These are phyloP conservation scores for Steatocranus sp. DNA, from an alignment of 2,797 vertebrate genomes.

Conservation along the genomic window DNA sequence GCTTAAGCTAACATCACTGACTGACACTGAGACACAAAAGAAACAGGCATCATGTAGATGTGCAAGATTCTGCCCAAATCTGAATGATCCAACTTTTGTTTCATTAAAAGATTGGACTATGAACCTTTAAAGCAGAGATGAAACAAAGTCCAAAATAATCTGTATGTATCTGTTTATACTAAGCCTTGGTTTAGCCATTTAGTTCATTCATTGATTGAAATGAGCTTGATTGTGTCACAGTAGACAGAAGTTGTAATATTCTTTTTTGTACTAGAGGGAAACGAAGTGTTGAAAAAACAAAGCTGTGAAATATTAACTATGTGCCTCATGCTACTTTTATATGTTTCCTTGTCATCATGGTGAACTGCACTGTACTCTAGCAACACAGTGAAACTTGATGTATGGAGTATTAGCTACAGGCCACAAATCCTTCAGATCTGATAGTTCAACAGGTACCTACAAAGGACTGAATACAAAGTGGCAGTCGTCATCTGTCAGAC, in stretches of 20 bases:
- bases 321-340: background rate
- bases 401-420: background rate
- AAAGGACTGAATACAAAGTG: background rate
- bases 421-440: background rate
- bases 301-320: background rate
- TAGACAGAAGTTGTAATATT: background rate
- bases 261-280: background rate
- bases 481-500: background rate
- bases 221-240: background rate
- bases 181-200: background rate
- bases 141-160: background rate
- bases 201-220: background rate
- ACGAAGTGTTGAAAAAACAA: background rate
- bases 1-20: background rate
- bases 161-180: background rate
- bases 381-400: background rate
- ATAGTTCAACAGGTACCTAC: background rate
- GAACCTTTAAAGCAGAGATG: too few species aligned
- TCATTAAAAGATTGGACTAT: accelerated
- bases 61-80: background rate
- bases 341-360: background rate
- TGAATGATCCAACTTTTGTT: background rate
- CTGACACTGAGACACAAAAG: background rate
- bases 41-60: background rate
- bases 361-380: background rate